phyloP scores from a whole-genome alignment of 2,888 invertebrate species.

The Phorcus lineatus region DNA sequence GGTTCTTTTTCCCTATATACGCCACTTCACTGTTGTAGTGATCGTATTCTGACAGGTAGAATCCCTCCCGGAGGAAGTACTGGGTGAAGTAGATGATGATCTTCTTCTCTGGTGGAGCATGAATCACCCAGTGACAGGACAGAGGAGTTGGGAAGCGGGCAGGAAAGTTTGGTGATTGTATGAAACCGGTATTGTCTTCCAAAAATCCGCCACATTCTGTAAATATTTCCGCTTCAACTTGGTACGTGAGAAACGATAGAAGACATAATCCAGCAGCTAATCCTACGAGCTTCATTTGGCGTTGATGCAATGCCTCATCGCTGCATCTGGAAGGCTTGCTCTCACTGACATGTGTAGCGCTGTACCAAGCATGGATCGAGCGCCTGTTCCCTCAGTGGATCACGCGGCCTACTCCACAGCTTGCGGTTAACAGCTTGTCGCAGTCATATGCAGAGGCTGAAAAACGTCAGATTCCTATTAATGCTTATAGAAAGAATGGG shows the following conservation, averaged over 20 bases:
- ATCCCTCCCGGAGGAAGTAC: slow-evolving; percentile 81
- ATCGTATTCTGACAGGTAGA: slow-evolving; percentile 67
- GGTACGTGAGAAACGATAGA: background rate
- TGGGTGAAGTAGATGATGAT: slow-evolving; percentile 92
- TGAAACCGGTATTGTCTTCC: slow-evolving; percentile 51
- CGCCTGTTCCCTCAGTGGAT: no score
- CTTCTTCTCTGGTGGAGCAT: slow-evolving; percentile 80
- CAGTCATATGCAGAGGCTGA: no score
- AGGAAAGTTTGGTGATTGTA: slow-evolving; percentile 91
- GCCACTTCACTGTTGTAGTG: slow-evolving; percentile 55
- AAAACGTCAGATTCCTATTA: no score
- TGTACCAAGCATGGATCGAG: no score
- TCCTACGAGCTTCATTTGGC: background rate
- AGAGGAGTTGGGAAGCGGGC: slow-evolving; percentile 87
- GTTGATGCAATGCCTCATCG: background rate
- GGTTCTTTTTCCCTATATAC: slow-evolving; percentile 54
- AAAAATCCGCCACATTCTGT: slow-evolving; percentile 59
- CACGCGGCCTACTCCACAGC: no score
- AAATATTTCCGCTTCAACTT: slow-evolving; percentile 4
- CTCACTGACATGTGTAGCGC: no score
- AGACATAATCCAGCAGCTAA: background rate
- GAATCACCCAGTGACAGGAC: slow-evolving; percentile 90
- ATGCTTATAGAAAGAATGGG: no score
- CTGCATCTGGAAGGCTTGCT: background rate
- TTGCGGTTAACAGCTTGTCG: no score